Conservation (phyloP, 1,140 invertebrate genomes). For the Drosophila prosaltans region DNA sequence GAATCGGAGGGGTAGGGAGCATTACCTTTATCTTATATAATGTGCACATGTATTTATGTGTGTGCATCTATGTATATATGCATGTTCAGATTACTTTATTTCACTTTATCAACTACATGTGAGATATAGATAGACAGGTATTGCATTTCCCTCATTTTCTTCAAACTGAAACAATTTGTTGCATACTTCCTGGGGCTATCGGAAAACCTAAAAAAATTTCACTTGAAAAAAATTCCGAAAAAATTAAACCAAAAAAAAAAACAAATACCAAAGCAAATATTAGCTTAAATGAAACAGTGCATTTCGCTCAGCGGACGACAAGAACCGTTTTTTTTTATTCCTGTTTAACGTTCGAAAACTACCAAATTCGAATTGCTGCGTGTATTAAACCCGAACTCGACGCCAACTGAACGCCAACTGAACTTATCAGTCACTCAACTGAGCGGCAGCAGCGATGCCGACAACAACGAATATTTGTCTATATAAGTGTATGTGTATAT, state of each 20-base stretch:
- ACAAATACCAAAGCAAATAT: background rate
- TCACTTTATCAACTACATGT: background rate
- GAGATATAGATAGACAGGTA: background rate
- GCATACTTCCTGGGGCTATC: background rate
- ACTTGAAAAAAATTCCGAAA: constrained; percentile 21
- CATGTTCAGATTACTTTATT: background rate
- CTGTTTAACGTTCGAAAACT: constrained; percentile 12
- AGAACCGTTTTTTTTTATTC: background rate
- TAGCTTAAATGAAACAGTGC: background rate
- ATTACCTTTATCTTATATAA: no score
- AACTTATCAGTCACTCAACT: constrained; percentile 76
- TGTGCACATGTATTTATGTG: no score
- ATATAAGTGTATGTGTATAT: constrained; percentile 6
- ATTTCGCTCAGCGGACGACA: no score
- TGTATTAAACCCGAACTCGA: constrained; percentile 62
- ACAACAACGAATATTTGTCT: constrained; percentile 28
- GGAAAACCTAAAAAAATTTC: background rate
- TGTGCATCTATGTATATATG: no score
- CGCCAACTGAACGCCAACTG: constrained; percentile 76
- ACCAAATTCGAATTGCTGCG: constrained; percentile 39
- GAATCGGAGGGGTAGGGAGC: no score
- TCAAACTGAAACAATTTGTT: background rate
- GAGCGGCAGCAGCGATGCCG: constrained; percentile 37
- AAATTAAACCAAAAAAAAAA: background rate
- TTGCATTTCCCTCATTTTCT: background rate